These are phyloP conservation scores for Scaptodrosophila latifasciaeformis DNA, from an alignment of 2,888 invertebrate species.

Conservation along the genomic window DNA sequence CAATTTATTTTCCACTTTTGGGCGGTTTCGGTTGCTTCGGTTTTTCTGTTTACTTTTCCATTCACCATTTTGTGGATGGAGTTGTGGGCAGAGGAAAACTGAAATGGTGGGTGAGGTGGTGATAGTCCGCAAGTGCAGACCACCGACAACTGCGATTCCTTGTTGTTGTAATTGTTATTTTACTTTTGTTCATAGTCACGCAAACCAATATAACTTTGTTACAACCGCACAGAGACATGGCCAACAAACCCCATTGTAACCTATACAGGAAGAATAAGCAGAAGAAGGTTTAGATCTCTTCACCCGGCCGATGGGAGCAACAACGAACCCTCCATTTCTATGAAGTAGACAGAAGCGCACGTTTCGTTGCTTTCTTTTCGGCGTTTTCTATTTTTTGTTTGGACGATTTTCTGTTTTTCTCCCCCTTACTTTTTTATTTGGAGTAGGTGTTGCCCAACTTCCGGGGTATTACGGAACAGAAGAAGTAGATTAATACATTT, in stretches of 20 bases:
- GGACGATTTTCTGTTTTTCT: background rate
- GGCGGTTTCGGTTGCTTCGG: background rate
- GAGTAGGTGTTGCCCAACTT: constrained; percentile 67
- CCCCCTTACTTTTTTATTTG: constrained; percentile 35
- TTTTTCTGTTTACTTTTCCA: constrained; percentile 53
- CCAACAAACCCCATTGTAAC: constrained; percentile 11
- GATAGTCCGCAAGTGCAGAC: constrained; percentile 13
- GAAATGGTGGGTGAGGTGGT: constrained; percentile 32
- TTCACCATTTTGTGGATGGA: constrained; percentile 9
- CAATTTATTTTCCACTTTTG: constrained; percentile 51
- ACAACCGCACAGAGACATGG: constrained; percentile 64
- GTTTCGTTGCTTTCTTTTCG: constrained; percentile 12
- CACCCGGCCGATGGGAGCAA: background rate
- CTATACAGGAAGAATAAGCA: constrained; percentile 33
- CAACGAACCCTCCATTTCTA: background rate
- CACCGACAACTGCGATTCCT: background rate
- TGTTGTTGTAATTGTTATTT: constrained; percentile 61
- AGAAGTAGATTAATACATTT: constrained; percentile 63
- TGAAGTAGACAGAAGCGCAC: constrained; percentile 2
- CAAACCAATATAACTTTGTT: constrained; percentile 68
- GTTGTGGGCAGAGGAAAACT: no score
- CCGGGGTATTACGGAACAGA: constrained; percentile 49
- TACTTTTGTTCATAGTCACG: constrained; percentile 66
- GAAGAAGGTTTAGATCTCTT: constrained; percentile 28
- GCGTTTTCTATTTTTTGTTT: background rate